Evolutionary conservation across 2,888 invertebrate species (phyloP), one percentile per base, ranked within the genome.

Genomic region (Cataglyphis cursor): DNA sequence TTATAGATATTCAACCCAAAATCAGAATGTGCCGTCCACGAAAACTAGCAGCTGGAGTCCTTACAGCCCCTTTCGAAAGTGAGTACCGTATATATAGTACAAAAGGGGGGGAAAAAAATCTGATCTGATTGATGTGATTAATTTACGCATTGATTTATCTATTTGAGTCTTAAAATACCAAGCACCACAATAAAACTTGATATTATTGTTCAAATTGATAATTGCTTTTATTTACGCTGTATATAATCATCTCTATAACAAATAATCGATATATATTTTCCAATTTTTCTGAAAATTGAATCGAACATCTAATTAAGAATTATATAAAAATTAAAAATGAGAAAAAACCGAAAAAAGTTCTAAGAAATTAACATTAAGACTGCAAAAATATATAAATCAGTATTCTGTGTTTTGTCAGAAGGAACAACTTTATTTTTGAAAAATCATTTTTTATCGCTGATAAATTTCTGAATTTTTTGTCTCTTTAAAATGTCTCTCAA

Each of bases 1-100:
- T 72, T 93, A 92, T 83, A 92, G 92, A 90, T 93, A 92, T 84
- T 91, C 91, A 80, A 90, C 87, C 85, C 91, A 92, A 82, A 90
- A 89, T 85, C 92, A 92, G 76, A 93, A 91, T 80, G 91, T 88
- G 74, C 92, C 93, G 78, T 89, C 93, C 57, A 93, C 94, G 28
- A 91, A 41, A 93, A 93, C 86, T 75, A 92, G 91, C 62, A 90
- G 92, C 54, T 94, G 94, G 94, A 92, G 94, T 86, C 88, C 92
- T 66, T 93, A 90, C 83, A 94, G 93, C 82, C 94, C 94, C 21
- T 94, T 94, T 83, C 90, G 92, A 90, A 94, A 91, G 94, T 94
- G 89, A 94, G 94, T 94, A 85, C n/a, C 12, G 15, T 12, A 15
- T 21, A 44, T 10, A 2, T 15, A n/a, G n/a, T n/a, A 15, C 0